phyloP scores from a whole-genome alignment of 2,797 vertebrate genomes.

The Falco naumanni region DNA sequence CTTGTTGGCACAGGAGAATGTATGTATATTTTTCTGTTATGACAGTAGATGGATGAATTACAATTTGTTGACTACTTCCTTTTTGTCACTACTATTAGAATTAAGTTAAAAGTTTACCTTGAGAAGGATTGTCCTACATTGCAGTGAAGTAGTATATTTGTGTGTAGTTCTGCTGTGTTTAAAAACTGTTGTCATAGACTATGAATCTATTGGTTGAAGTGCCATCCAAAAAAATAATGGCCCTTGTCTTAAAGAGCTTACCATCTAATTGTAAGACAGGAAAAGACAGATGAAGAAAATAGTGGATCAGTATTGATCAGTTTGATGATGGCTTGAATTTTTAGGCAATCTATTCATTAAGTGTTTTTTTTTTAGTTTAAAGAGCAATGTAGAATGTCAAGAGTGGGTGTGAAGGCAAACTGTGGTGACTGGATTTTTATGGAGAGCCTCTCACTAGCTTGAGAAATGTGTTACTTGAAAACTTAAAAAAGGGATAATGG shows the following conservation, averaged over 20 bases:
- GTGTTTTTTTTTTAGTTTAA: not conserved
- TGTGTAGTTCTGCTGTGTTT: not conserved
- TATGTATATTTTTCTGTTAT: constrained; percentile 71
- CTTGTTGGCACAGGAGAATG: constrained; percentile 85
- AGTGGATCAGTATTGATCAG: not conserved
- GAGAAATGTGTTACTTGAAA: constrained; percentile 47
- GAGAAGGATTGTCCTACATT: not conserved
- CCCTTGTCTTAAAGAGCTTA: not conserved
- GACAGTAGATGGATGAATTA: not conserved
- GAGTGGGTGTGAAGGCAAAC: constrained; percentile 51
- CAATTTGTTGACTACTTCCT: not conserved
- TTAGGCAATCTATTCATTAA: constrained; percentile 13
- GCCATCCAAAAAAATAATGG: not conserved
- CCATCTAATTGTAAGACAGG: not conserved
- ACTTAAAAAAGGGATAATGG: constrained; percentile 37
- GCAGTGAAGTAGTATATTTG: not conserved
- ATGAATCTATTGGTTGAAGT: not conserved
- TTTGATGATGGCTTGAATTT: not conserved
- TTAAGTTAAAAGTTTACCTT: not conserved
- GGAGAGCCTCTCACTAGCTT: constrained; percentile 24
- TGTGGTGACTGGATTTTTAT: constrained; percentile 43
- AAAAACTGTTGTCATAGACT: not conserved
- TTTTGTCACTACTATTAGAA: not conserved
- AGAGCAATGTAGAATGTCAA: not conserved
- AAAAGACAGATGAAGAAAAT: not conserved